Evolutionary conservation across 2,888 invertebrate species (phyloP), one percentile per base, ranked within the genome.

Genomic region (Patella caerulea): DNA sequence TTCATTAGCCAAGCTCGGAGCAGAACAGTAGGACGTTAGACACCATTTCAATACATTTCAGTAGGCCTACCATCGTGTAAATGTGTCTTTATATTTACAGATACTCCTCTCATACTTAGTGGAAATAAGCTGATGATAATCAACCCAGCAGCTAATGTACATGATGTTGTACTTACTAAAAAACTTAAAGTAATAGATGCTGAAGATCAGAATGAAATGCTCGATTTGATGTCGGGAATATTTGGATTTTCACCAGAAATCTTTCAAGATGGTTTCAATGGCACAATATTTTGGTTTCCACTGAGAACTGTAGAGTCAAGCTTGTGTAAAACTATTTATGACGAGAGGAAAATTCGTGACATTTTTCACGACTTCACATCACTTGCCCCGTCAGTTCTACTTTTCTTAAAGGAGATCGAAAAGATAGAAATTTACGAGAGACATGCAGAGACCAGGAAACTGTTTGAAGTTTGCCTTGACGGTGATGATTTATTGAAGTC

Each of bases 261-360:
- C 2, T 79, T 87, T 12, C 72, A 79, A 2, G 72, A 75, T 4
- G 85, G 87, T 11, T 77, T 78, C 76, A 19, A 78, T 14, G 90
- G 90, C 34, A 90, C 89, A 11, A 45, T 90, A 70, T 90, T 90
- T 76, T 83, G 90, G 82, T 90, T 90, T 79, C 89, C 90, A 9
- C 80, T 90, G 19, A 82, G 90, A 3, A 75, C 80, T 45, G 72
- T 65, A n/a, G 54, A 74, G 19, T 88, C 89, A n/a, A 81, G 82
- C 7, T 77, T 90, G 15, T 88, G 88, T 24, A 81, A 83, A 12
- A 86, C 80, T 4, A 54, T 85, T 12, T 89, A 88, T 75, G 73
- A 79, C 15, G 72, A 79, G 19, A 72, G 80, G 14, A 86, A 86
- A 72, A 81, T 89, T 29, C 73, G 77, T 9, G 82, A 84, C 29